phyloP scores from a whole-genome alignment of 2,888 invertebrate genomes.

The Blomia tropicalis region DNA sequence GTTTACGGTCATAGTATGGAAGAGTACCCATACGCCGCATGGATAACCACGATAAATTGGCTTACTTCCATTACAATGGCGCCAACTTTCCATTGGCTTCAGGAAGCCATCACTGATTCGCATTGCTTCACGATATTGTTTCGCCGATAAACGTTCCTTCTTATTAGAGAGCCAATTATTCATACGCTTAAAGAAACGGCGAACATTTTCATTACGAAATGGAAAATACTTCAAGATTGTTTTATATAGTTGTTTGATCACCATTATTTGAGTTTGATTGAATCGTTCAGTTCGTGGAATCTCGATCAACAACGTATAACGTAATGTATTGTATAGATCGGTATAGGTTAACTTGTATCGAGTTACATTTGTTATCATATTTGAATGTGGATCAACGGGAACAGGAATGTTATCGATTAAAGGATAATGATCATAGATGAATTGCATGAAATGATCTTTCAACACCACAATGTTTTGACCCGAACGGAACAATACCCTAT shows the following conservation, averaged over 20 bases:
- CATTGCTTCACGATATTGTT: constrained; percentile 13
- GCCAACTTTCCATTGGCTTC: constrained; percentile 40
- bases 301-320: constrained; percentile 65
- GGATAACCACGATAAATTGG: constrained; percentile 65
- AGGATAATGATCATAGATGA: background rate
- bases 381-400: background rate
- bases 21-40: constrained; percentile 88
- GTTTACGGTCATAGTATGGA: constrained; percentile 74
- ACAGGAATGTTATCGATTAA: background rate
- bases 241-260: constrained; percentile 50
- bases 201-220: constrained; percentile 25
- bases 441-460: background rate
- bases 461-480: background rate
- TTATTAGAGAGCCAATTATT: constrained; percentile 21
- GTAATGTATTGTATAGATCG: constrained; percentile 70
- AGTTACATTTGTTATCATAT: background rate
- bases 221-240: constrained; percentile 23
- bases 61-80: constrained; percentile 65
- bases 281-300: constrained; percentile 47
- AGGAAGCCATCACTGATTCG: constrained; percentile 24
- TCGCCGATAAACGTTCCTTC: background rate
- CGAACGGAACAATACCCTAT: background rate
- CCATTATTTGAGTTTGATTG: constrained; percentile 42
- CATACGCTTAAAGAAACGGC: constrained; percentile 25
- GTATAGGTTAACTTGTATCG: constrained; percentile 49